A percentile compares a stretch with the other conserved stretches of the same genome.
phyloP scores from a whole-genome alignment of 1,140 invertebrate species.

The Drosophila orosa region DNA sequence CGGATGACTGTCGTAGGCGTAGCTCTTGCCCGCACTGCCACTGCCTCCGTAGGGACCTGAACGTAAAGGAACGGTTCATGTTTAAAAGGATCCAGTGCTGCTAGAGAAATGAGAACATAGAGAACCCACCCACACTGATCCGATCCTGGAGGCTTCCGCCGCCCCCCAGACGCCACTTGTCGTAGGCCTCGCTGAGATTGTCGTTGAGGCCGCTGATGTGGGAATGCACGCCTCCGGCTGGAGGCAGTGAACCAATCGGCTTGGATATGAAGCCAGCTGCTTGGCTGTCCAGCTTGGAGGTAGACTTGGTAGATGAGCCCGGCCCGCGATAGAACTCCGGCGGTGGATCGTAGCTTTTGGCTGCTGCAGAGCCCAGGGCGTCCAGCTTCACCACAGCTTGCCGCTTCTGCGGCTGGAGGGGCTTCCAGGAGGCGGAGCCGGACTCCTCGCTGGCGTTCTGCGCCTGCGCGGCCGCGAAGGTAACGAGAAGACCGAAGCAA shows the following conservation, averaged over 20 bases:
- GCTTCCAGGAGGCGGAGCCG: constrained; percentile 38
- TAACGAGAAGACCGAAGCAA: constrained; percentile 7
- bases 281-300: constrained; percentile 35
- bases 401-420: constrained; percentile 41
- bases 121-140: constrained; percentile 76
- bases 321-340: constrained; percentile 80
- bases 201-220: constrained; percentile 47
- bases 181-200: constrained; percentile 67
- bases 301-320: constrained; percentile 38
- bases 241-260: constrained; percentile 30
- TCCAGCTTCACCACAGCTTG: constrained; percentile 51
- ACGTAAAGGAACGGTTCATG: not conserved
- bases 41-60: constrained; percentile 53
- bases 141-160: constrained; percentile 52
- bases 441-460: constrained; percentile 8
- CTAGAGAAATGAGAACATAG: no score
- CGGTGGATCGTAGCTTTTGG: constrained; percentile 79
- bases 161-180: constrained; percentile 61
- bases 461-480: constrained; percentile 2
- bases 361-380: constrained; percentile 48
- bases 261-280: constrained; percentile 52
- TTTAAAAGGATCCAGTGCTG: not conserved
- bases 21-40: constrained; percentile 41
- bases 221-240: not conserved
- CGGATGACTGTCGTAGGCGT: constrained; percentile 49